phyloP scores from a whole-genome alignment of 2,888 invertebrate species.

The Brassicogethes aeneus region DNA sequence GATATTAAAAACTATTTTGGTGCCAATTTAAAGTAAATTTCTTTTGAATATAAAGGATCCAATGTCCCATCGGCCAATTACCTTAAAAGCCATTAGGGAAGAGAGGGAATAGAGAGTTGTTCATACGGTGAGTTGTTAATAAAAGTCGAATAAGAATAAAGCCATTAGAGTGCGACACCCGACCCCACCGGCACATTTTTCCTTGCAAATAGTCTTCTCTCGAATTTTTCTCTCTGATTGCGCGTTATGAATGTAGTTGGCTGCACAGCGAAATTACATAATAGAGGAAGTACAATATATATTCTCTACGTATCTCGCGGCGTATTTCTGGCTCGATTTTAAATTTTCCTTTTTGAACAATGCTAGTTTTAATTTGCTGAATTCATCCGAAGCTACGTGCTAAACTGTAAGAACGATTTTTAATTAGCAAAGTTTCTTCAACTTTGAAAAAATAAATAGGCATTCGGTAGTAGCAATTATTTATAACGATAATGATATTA shows the following conservation, averaged over 20 bases:
- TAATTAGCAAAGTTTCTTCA: too few relatives aligned
- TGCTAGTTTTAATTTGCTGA: neutral
- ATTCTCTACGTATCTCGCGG: neutral
- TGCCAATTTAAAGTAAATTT: too few relatives aligned
- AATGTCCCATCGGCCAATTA: too few relatives aligned
- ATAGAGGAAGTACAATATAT: neutral
- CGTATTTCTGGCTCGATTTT: neutral
- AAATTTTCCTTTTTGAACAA: neutral
- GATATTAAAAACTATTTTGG: too few relatives aligned
- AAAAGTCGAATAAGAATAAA: neutral
- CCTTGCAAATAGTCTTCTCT: neutral
- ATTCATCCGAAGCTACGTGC: too few relatives aligned
- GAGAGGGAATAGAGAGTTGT: neutral
- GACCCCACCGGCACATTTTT: neutral
- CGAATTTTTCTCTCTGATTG: neutral
- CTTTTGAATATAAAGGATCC: too few relatives aligned
- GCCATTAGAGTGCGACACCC: neutral
- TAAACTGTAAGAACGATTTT: too few relatives aligned
- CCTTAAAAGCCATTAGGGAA: too few relatives aligned
- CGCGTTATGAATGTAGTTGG: neutral
- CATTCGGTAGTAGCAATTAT: too few relatives aligned
- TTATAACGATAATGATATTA: too few relatives aligned
- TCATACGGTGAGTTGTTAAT: neutral
- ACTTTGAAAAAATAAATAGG: too few relatives aligned
- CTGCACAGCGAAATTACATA: neutral